Conservation (phyloP, 2,113 vertebrate species). For the Myiagra hebetior region DNA sequence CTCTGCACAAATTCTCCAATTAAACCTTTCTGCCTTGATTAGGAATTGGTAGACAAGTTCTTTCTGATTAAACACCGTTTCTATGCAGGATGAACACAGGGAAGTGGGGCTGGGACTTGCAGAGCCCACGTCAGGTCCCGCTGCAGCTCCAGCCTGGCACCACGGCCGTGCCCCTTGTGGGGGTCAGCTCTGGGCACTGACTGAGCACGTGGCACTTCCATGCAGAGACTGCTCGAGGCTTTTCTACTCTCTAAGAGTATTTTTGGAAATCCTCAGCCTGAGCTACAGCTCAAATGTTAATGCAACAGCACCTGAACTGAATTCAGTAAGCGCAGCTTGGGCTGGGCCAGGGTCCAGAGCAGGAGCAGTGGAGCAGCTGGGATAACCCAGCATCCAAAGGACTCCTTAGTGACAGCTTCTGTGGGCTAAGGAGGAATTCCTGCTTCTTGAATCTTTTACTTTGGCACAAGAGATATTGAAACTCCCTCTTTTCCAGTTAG, state of each 20-base stretch:
- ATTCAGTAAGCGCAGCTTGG: accelerated
- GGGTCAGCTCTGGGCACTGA: accelerated
- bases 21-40: neutral
- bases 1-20: neutral
- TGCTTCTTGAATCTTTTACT: neutral
- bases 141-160: neutral
- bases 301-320: neutral
- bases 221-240: neutral
- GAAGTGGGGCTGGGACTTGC: neutral
- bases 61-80: neutral
- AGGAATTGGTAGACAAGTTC: neutral
- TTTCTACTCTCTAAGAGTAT: neutral
- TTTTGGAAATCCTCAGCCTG: neutral
- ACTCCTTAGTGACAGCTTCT: neutral
- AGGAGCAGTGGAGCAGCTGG: neutral
- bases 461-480: neutral
- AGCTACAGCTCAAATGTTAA: neutral
- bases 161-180: accelerated
- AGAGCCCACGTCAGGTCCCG: accelerated
- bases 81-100: neutral
- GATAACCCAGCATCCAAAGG: neutral
- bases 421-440: neutral
- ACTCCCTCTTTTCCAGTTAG: neutral
- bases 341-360: neutral
- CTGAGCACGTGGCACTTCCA: accelerated